A percentile compares a stretch with the other conserved stretches of the same genome.
Conservation (phyloP, 1,140 invertebrate species). For the fruit fly (Drosophila melanogaster) region Release_6_plus_ISO1_MT NT_033777.3:5277501-5278000, state of each 20-base stretch:
- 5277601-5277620: neutral
- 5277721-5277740: constrained; percentile 17
- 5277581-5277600: constrained; percentile 19
- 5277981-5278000: no score
- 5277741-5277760: constrained; percentile 27
- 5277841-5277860: neutral
- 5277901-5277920: no score
- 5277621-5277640: constrained; percentile 22
- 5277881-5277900: no score
- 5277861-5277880: neutral
- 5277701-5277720: neutral
- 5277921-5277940: no score
- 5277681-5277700: neutral
- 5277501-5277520: constrained; percentile 6
- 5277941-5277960: no score
- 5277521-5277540: neutral
- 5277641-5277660: constrained; percentile 2
- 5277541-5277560: constrained; percentile 4
- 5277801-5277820: neutral
- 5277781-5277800: neutral
- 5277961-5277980: no score
- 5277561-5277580: constrained; percentile 21
- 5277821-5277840: neutral
- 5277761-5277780: constrained; percentile 30
- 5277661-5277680: constrained; percentile 1